Conservation (phyloP, 1,140 invertebrate genomes). For the Eriocheir sinensis region DNA sequence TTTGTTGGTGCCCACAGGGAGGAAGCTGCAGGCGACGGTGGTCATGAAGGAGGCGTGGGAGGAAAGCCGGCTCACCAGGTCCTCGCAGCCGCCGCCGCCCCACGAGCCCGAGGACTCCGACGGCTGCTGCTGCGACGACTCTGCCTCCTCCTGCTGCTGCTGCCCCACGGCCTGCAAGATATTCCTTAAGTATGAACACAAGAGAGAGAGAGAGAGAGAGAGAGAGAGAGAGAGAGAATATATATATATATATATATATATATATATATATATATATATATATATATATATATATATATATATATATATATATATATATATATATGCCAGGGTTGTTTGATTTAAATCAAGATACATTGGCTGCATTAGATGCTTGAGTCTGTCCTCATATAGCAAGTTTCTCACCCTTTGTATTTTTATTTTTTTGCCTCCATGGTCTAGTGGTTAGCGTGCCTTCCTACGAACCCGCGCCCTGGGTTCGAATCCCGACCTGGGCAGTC, state of each 20-base stretch:
- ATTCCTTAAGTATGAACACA: not conserved
- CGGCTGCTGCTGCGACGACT: not conserved
- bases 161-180: not conserved
- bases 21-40: not conserved
- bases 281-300: no score
- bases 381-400: no score
- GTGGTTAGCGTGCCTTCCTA: no score
- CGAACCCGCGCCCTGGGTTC: no score
- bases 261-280: no score
- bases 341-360: no score
- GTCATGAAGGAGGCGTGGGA: slow-evolving; percentile 19
- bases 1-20: not conserved
- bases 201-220: not conserved
- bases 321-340: no score
- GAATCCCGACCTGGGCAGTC: no score
- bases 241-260: not conserved
- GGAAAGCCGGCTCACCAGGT: not conserved
- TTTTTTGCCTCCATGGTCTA: no score
- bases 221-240: not conserved
- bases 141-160: not conserved
- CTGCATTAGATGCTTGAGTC: no score
- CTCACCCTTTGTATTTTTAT: no score
- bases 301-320: no score
- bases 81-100: not conserved
- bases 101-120: not conserved